Evolutionary conservation across 2,113 vertebrate species (phyloP), one percentile per base, ranked within the genome.

Genomic region (Thamnaconus septentrionalis): DNA sequence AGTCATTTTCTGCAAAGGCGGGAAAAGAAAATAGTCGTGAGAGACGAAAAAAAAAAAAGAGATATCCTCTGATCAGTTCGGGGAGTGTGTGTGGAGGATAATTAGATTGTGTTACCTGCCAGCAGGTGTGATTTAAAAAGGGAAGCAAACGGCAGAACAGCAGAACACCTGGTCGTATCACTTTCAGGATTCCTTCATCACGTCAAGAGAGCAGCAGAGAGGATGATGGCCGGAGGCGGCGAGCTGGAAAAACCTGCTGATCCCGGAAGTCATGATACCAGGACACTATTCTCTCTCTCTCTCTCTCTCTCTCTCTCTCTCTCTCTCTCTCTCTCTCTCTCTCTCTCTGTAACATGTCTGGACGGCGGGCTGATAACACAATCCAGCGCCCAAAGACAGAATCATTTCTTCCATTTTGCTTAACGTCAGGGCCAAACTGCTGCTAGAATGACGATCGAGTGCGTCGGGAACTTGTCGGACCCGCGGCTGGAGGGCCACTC

Each of bases 221-320:
- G 52, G 75, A 74, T 63, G 78, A 82, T 79, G 77, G 73, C 81
- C 69, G 43, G 66, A 78, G 72, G 79, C 77, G 54, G 61, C 76
- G 71, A 71, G 71, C 79, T 74, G 72, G 74, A 81, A 79, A 81
- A 62, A 63, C 70, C 46, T 41, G 60, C 18, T 78, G 78, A 87
- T 85, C 78, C 76, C 64, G 49, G 78, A 60, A 73, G 57, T 49
- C 69, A 55, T 47, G 43, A 80, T 81, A 80, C 53, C 41, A 76
- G 69, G 48, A 70, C 44, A 45, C 61, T 62, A 59, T 0, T 0
- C 40, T 73, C 76, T 78, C 73, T 58, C 56, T 62, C 0, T 0
- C 18, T 31, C 18, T 1, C 18, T 2, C 18, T 31, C 18, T 31
- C 18, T 31, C 18, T 31, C 18, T 31, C 18, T 31, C 18, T 31